Percentiles rank a stretch among this genome's conserved stretches.
Conservation (phyloP, 2,113 vertebrate genomes). For the Azemiops feae region DNA sequence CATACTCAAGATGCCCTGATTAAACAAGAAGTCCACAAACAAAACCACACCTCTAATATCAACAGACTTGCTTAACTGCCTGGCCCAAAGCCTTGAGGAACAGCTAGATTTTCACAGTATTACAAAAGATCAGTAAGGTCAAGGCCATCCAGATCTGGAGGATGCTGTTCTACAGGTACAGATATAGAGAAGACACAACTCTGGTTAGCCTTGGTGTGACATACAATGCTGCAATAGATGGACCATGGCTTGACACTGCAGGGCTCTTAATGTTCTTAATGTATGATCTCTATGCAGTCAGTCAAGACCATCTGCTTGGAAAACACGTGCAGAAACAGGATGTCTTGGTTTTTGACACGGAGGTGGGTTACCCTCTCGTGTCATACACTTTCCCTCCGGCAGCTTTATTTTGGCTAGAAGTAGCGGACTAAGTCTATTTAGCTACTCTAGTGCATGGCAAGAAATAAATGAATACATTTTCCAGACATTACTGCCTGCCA, state of each 20-base stretch:
- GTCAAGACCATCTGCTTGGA: background rate
- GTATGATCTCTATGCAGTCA: background rate
- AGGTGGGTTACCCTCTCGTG: background rate
- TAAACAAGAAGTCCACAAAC: background rate
- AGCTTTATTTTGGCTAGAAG: background rate
- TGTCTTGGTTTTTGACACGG: background rate
- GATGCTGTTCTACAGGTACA: background rate
- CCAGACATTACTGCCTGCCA: conserved; percentile 13
- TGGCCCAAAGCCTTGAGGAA: background rate
- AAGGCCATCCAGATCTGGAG: background rate
- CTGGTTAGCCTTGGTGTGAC: background rate
- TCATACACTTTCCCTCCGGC: background rate
- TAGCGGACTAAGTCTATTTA: background rate
- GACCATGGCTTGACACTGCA: background rate
- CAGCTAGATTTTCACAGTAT: background rate
- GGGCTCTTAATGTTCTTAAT: background rate
- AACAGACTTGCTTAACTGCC: background rate
- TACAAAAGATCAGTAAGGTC: background rate
- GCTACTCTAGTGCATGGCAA: conserved; percentile 6
- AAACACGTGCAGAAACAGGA: background rate
- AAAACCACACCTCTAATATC: background rate
- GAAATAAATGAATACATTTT: conserved; percentile 22
- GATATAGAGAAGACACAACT: background rate
- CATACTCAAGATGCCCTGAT: background rate
- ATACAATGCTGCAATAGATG: background rate